Base-by-base conservation (phyloP, 2,797 vertebrate species). In the Xenopus petersii region DNA sequence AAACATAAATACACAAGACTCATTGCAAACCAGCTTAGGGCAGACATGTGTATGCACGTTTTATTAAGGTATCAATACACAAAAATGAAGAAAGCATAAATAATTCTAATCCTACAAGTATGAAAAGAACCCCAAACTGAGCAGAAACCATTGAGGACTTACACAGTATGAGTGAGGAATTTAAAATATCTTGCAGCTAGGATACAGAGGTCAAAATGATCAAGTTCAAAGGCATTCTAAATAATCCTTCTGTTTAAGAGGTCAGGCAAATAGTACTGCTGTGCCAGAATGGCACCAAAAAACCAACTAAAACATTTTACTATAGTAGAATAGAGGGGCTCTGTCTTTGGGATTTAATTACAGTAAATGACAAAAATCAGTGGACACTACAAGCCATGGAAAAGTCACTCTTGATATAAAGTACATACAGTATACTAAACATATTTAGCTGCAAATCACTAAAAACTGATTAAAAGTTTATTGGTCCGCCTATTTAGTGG, bases 181-280 rank as follows among this genome's bases (percentile, higher is more conserved):
- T 6, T 64, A 17, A 78, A 70, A 42, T 42, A 73, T 77, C 59
- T 33, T 64, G 51, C 56, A 73, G n/a, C 60, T 46, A 56, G 48
- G 66, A 51, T 26, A 12, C 17, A 60, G 66, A 58, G 71, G 65
- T 70, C 70, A 78, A 1, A 67, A 51, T 60, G 60, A 15, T 73
- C 51, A 73, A 70, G 71, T 73, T 73, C 71, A 78, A 78, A 78
- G 76, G 49, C 66, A 68, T 65, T 10, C 17, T 54, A 59, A 26
- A 60, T 69, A 73, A 78, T 64, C 60, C 68, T 55, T 68, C 33
- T 47, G 59, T 77, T 56, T 68, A 17, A 33, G 24, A 48, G 63
- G 59, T 46, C 4, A 47, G 51, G 64, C 58, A 16, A 42, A 70
- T 46, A 73, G 67, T 73, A 68, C 65, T 78, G 51, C 66, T 54